Percentiles rank a stretch among this genome's conserved stretches.
Conservation (phyloP, 37 sponge, comb jelly and placozoan genomes). For the Amphimedon queenslandica region DNA sequence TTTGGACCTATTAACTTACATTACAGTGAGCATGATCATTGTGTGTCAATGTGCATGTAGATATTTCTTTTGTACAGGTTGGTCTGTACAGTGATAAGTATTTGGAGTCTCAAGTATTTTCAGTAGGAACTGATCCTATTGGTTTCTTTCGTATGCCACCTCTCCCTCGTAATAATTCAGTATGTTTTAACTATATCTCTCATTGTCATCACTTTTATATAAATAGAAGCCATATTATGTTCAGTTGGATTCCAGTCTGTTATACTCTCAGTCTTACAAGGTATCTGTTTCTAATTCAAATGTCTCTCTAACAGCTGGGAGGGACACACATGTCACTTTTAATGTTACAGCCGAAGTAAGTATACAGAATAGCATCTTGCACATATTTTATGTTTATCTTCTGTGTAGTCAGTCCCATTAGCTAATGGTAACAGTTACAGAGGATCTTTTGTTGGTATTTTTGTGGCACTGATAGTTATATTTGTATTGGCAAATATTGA, state of each 20-base stretch:
- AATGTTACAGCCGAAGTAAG: constrained; percentile 36
- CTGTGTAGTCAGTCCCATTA: neutral
- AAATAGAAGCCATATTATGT: constrained; percentile 17
- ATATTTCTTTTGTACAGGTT: too few relatives aligned
- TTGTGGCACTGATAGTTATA: constrained; percentile 4
- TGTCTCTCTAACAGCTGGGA: constrained; percentile 15
- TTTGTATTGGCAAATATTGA: constrained; percentile 43
- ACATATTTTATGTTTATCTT: neutral
- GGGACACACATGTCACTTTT: constrained; percentile 29
- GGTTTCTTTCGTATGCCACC: too few relatives aligned
- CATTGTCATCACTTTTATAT: neutral
- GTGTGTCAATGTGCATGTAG: neutral
- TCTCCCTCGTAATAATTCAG: too few relatives aligned
- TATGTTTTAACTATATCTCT: too few relatives aligned
- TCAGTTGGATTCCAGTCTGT: constrained; percentile 27
- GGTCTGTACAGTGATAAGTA: too few relatives aligned
- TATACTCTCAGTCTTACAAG: neutral
- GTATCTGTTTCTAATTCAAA: neutral
- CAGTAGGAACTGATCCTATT: too few relatives aligned
- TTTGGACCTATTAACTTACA: neutral
- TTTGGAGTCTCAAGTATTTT: too few relatives aligned
- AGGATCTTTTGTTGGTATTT: constrained; percentile 35
- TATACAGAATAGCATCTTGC: neutral
- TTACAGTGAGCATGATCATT: neutral
- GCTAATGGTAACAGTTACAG: neutral